These are phyloP conservation scores for Donacobius atricapilla DNA, from an alignment of 2,113 vertebrate genomes.

Conservation along the genomic window DNA sequence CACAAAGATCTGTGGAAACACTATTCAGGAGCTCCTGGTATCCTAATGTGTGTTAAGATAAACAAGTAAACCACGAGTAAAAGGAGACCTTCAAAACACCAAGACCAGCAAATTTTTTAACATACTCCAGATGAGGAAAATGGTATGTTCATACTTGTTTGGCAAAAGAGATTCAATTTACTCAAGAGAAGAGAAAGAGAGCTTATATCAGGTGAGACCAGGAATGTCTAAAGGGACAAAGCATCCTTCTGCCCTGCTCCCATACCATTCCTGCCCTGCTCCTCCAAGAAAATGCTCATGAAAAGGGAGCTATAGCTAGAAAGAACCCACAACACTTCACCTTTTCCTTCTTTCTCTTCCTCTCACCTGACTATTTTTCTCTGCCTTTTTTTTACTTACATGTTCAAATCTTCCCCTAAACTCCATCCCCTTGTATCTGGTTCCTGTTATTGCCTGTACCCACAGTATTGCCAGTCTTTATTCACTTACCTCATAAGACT, in stretches of 20 bases:
- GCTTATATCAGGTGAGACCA: not conserved
- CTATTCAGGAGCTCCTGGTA: not conserved
- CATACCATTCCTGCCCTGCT: not conserved
- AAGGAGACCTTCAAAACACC: not conserved
- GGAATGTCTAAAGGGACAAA: not conserved
- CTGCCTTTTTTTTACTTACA: not conserved
- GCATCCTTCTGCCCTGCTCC: not conserved
- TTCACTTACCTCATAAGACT: not conserved
- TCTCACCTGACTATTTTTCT: not conserved
- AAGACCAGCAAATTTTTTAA: not conserved
- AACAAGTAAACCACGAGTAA: not conserved
- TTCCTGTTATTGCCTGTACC: not conserved
- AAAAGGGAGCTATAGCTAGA: not conserved
- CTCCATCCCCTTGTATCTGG: not conserved
- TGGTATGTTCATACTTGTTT: rapidly evolving
- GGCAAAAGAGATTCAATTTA: not conserved
- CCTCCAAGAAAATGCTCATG: not conserved
- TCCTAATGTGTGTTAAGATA: rapidly evolving
- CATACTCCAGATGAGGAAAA: not conserved
- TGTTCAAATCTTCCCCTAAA: not conserved
- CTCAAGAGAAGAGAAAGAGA: not conserved
- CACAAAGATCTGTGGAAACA: not conserved
- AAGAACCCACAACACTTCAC: not conserved
- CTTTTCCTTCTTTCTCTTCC: not conserved
- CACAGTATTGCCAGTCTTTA: not conserved